Conservation (phyloP, 2,888 invertebrate genomes). For the Lasioglossum zephyrum region DNA sequence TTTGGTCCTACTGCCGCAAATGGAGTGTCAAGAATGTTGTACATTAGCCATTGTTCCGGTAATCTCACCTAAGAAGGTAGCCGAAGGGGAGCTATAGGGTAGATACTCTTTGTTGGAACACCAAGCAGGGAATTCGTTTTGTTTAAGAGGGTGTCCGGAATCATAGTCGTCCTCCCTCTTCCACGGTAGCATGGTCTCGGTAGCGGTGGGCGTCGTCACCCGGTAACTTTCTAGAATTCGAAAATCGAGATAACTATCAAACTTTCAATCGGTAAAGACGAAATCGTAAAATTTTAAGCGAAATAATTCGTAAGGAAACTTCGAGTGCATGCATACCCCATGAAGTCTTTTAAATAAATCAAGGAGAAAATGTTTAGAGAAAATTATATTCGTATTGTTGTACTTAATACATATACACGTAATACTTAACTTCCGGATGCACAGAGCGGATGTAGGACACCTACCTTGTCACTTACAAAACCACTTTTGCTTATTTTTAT, state of each 20-base stretch:
- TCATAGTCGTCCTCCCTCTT: constrained; percentile 92
- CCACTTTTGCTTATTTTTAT: not conserved
- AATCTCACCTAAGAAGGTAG: constrained; percentile 93
- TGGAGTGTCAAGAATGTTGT: not conserved
- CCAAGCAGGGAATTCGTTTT: constrained; percentile 97
- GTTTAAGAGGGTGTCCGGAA: constrained; percentile 88
- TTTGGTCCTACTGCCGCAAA: not conserved
- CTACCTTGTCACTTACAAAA: not conserved
- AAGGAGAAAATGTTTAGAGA: not conserved
- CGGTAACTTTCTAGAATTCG: constrained; percentile 87
- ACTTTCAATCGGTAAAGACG: not conserved
- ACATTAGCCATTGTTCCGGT: not conserved
- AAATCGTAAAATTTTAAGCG: not conserved
- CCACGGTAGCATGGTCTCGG: constrained; percentile 96
- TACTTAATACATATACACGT: not conserved
- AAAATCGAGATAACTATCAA: not conserved
- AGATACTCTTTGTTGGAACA: constrained; percentile 97
- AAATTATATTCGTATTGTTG: not conserved
- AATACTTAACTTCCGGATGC: not conserved
- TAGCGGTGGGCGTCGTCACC: constrained; percentile 94
- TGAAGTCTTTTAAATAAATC: not conserved
- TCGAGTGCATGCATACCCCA: not conserved
- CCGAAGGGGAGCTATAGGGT: constrained; percentile 95
- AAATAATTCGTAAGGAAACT: not conserved
- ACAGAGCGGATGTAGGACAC: not conserved